A percentile compares a stretch with the other conserved stretches of the same genome.
Evolutionary conservation across 2,888 invertebrate genomes (phyloP).

Genomic region (Lobophora halterata): DNA sequence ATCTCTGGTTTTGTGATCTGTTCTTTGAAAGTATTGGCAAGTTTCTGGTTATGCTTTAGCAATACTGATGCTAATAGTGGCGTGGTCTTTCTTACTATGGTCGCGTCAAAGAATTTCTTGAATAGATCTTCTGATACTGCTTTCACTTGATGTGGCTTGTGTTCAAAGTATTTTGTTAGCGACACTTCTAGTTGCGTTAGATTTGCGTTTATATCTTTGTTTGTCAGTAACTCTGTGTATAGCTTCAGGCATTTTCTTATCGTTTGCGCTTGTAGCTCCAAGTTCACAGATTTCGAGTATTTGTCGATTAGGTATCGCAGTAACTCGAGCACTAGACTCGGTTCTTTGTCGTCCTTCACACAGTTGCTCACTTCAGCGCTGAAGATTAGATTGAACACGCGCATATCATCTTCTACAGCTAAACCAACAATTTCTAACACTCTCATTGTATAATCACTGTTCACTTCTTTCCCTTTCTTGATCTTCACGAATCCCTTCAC

Average conservation of each 20-base stretch:
- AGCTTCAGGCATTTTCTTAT: slow-evolving; percentile 60
- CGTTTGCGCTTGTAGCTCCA: slow-evolving; percentile 54
- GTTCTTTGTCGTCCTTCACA: slow-evolving; percentile 69
- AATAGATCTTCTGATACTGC: slow-evolving; percentile 77
- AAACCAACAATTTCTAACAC: slow-evolving; percentile 69
- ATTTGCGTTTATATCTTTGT: slow-evolving; percentile 62
- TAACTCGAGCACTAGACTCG: slow-evolving; percentile 74
- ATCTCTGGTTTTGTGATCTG: slow-evolving; percentile 66
- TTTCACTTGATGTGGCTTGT: slow-evolving; percentile 81
- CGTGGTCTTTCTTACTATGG: slow-evolving; percentile 79
- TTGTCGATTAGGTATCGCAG: slow-evolving; percentile 70
- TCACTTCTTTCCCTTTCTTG: slow-evolving; percentile 56
- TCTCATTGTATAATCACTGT: slow-evolving; percentile 55
- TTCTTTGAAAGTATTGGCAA: slow-evolving; percentile 69
- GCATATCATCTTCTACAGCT: slow-evolving; percentile 58
- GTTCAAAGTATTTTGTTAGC: slow-evolving; percentile 79
- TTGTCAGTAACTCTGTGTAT: slow-evolving; percentile 67
- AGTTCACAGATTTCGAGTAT: slow-evolving; percentile 55
- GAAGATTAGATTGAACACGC: slow-evolving; percentile 67
- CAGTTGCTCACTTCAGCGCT: slow-evolving; percentile 51
- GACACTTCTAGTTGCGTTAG: slow-evolving; percentile 77
- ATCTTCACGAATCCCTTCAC: slow-evolving; percentile 70
- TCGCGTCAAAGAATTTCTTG: slow-evolving; percentile 70
- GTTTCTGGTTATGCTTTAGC: slow-evolving; percentile 74
- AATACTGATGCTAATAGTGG: slow-evolving; percentile 80